phyloP scores from a whole-genome alignment of 1,140 invertebrate genomes.

The Goniozus legneri region DNA sequence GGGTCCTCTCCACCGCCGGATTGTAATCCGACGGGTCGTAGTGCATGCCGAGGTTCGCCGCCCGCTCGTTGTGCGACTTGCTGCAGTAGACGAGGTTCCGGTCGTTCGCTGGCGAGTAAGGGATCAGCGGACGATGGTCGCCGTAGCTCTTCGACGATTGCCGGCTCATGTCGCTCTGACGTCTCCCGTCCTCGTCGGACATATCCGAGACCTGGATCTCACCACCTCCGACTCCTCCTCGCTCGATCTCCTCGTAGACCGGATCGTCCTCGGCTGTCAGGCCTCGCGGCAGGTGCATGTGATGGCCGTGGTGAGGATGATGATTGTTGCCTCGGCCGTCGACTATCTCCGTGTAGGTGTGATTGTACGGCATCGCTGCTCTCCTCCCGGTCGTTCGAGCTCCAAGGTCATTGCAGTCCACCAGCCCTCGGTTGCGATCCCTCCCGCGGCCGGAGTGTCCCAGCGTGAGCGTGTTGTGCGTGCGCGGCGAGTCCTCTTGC shows the following conservation, averaged over 20 bases:
- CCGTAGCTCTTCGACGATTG: slow-evolving; percentile 77
- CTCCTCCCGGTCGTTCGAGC: slow-evolving; percentile 37
- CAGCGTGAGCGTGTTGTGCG: slow-evolving; percentile 54
- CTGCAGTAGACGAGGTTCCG: slow-evolving; percentile 52
- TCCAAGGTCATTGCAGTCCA: slow-evolving; percentile 22
- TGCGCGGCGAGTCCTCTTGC: slow-evolving; percentile 62
- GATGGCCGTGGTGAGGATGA: slow-evolving; percentile 36
- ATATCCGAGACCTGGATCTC: slow-evolving; percentile 74
- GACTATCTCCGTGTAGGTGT: slow-evolving; percentile 64
- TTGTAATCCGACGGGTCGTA: slow-evolving; percentile 42
- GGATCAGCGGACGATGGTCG: slow-evolving; percentile 73
- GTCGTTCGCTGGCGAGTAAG: slow-evolving; percentile 63
- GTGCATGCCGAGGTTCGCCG: slow-evolving; percentile 24
- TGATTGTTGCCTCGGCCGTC: slow-evolving; percentile 48
- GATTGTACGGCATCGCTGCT: slow-evolving; percentile 59
- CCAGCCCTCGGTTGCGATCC: slow-evolving; percentile 25
- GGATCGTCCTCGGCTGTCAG: slow-evolving; percentile 64
- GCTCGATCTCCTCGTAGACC: slow-evolving; percentile 79
- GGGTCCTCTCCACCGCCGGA: slow-evolving; percentile 38
- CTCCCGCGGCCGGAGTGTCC: slow-evolving; percentile 37
- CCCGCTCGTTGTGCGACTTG: slow-evolving; percentile 22
- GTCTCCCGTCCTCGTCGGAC: slow-evolving; percentile 73
- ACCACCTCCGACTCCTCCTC: slow-evolving; percentile 47
- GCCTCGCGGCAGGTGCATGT: slow-evolving; percentile 33
- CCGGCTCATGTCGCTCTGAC: slow-evolving; percentile 73